Evolutionary conservation across 2,797 vertebrate species (phyloP), one percentile per base, ranked within the genome.

Genomic region (Nannoperca obscura): DNA sequence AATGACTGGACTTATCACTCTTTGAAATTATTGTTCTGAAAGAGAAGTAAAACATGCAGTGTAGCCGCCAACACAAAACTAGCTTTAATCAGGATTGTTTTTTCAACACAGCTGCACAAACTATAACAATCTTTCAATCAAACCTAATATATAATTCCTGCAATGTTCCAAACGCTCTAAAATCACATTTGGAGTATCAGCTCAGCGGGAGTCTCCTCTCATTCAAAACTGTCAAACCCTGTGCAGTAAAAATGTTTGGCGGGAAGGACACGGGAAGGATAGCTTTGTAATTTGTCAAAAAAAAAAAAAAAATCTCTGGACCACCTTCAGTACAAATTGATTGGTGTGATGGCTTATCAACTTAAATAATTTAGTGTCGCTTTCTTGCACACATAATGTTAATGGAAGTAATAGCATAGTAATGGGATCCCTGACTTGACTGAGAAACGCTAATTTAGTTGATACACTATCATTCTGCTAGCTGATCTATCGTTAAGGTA

Each of bases 151-250:
- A 83, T 82, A 38, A 74, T 83, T 49, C 71, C 57, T 60, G 71
- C 71, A 71, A 74, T 59, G 73, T 81, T 81, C 64, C 70, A 80
- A 88, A 83, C 58, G 69, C 65, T 63, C 58, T 71, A 52, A 78
- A 87, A 83, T 87, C 75, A 79, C 71, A 87, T 87, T 86, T 87
- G 78, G 65, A 85, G 59, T 42, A 50, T 22, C 50, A 60, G 59
- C 73, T 82, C 85, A 68, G 71, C 50, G 24, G 78, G 60, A 74
- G 64, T 44, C 60, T 50, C 24, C 36, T 54, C 30, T 67, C 53
- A 76, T 73, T 82, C 9, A 32, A 82, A 76, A 75, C 68, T 76
- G 77, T 73, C 65, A 84, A 82, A 78, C 6, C 24, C 40, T 68
- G 34, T 46, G 76, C 20, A 59, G 60, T 1, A 69, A 68, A 71